A percentile compares a stretch with the other conserved stretches of the same genome.
phyloP scores from a whole-genome alignment of 2,797 vertebrate species.

The Steatocranus sp. region DNA sequence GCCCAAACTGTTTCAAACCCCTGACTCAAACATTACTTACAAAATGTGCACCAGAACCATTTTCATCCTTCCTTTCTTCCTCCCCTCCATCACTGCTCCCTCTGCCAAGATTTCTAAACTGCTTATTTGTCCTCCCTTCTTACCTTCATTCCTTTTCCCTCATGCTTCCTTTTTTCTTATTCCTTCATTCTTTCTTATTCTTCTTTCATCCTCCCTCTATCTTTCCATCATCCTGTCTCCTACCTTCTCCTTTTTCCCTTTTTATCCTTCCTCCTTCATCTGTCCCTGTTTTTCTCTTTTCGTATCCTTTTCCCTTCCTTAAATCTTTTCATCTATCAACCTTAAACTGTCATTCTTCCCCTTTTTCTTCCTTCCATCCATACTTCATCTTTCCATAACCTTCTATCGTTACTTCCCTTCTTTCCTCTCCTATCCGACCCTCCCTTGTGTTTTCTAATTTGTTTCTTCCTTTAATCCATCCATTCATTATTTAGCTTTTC shows the following conservation, averaged over 20 bases:
- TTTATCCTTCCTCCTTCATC: accelerated
- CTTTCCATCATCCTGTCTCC: not conserved
- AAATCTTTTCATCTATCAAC: not conserved
- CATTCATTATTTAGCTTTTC: not conserved
- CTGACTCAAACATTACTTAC: not conserved
- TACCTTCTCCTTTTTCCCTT: not conserved
- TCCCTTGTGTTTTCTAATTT: not conserved
- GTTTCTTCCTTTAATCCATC: not conserved
- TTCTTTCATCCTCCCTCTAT: not conserved
- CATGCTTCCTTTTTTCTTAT: not conserved
- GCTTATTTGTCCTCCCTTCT: not conserved
- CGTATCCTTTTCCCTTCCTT: not conserved
- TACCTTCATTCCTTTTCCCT: not conserved
- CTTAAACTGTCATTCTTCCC: not conserved
- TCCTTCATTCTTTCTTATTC: not conserved
- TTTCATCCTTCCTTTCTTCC: not conserved
- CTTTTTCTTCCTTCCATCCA: not conserved
- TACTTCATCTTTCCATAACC: not conserved
- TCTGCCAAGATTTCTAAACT: not conserved
- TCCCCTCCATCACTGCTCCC: not conserved
- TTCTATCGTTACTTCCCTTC: not conserved
- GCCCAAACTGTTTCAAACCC: not conserved
- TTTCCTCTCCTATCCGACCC: not conserved
- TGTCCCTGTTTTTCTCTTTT: not conserved
- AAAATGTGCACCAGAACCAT: not conserved